Percentiles rank a stretch among this genome's conserved stretches.
These are phyloP conservation scores for Mizuhopecten yessoensis DNA, from an alignment of 1,140 invertebrate genomes.

Conservation along the genomic window DNA sequence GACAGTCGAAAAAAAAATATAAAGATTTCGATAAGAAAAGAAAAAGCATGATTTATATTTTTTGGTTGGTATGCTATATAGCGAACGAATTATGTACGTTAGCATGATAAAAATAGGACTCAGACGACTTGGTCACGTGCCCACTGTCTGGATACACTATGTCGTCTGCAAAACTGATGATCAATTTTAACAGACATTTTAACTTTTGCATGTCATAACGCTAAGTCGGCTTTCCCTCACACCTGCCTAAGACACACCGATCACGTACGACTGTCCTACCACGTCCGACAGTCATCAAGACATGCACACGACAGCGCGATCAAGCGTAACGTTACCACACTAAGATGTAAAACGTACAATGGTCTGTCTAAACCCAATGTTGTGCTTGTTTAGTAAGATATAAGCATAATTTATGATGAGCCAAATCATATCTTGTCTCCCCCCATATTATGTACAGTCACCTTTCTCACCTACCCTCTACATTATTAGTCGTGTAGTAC, in stretches of 20 bases:
- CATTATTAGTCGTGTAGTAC: not conserved
- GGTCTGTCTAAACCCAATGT: not conserved
- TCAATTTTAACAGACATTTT: conserved; percentile 21
- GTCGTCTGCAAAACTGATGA: conserved; percentile 37
- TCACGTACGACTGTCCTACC: not conserved
- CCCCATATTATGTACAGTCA: not conserved
- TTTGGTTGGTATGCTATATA: not conserved
- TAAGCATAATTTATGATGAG: conserved; percentile 40
- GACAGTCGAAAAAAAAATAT: too few species aligned
- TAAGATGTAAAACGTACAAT: not conserved
- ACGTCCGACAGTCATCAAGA: not conserved
- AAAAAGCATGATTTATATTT: not conserved
- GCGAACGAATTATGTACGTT: not conserved
- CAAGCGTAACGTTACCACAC: not conserved
- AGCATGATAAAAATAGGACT: conserved; percentile 1
- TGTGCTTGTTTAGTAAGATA: not conserved
- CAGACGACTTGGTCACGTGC: conserved; percentile 3
- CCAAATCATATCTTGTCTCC: not conserved
- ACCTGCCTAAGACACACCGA: not conserved
- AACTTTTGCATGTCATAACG: conserved; percentile 33
- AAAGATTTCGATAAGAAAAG: not conserved
- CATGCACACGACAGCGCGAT: not conserved
- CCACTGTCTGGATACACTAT: conserved; percentile 17
- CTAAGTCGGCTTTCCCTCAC: not conserved
- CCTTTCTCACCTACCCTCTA: not conserved